Percentiles rank a stretch among this genome's conserved stretches.
phyloP scores from a whole-genome alignment of 2,797 vertebrate species.

The Alectoris magna region DNA sequence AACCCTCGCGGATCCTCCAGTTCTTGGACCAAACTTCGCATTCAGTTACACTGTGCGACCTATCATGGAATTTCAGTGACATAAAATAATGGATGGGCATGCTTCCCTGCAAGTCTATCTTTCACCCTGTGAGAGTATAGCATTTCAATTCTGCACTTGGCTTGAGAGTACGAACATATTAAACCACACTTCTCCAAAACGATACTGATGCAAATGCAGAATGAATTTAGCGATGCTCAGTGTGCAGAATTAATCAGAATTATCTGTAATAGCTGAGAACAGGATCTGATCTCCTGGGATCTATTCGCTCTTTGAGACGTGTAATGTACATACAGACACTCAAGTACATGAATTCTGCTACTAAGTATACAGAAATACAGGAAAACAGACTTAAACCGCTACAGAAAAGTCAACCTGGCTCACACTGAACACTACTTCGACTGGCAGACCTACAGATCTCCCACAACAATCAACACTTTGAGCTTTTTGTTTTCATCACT shows the following conservation, averaged over 20 bases:
- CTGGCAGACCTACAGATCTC: neutral
- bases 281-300: neutral
- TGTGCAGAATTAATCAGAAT: conserved; percentile 1
- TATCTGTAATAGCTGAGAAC: neutral
- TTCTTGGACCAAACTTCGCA: neutral
- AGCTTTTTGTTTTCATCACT: neutral
- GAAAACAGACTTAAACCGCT: neutral
- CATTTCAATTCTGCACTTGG: neutral
- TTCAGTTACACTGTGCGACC: neutral
- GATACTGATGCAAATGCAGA: neutral
- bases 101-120: neutral
- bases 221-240: neutral
- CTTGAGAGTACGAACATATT: neutral
- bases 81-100: neutral
- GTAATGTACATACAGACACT: neutral
- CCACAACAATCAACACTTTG: neutral
- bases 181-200: neutral
- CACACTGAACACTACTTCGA: neutral
- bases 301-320: neutral
- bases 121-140: neutral
- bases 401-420: neutral
- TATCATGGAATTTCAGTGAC: neutral
- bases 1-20: neutral
- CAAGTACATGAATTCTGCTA: neutral
- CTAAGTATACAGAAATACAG: neutral